Evolutionary conservation across 2,113 vertebrate species (phyloP), one percentile per base, ranked within the genome.

Genomic region (Callocephalon fimbriatum): DNA sequence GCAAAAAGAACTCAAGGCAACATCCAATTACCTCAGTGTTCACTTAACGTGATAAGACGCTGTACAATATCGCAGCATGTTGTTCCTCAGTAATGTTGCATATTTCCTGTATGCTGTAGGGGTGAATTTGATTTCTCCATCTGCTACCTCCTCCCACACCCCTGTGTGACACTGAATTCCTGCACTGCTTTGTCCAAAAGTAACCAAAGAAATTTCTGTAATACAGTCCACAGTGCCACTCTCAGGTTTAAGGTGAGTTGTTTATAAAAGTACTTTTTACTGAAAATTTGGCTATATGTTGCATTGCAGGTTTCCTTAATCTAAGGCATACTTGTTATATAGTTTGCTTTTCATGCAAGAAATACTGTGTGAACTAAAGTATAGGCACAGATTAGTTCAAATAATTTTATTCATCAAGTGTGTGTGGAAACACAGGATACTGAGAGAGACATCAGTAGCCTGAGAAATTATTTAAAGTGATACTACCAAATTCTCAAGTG

Each of bases 401-500:
- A 74, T 47, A 6, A 86, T 66, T 86, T 73, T 67, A 74, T 80
- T 92, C 68, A 82, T 84, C 90, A 83, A 8, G 38, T 71, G 4
- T 67, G 63, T 86, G 75, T 86, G 75, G 88, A 90, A 96, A 95
- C 86, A 74, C 10, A 53, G 61, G 51, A 81, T 59, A 78, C 72
- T 47, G n/a, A 93, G 51, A 88, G 54, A 92, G 26, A 32, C 50
- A 59, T 54, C 42, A 47, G 71, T 11, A 54, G 32, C 8, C 44
- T 65, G 72, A 82, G 63, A 95, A 59, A 72, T 56, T 74, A 74
- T 76, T 92, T 77, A 67, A 93, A 93, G 81, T 31, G 45, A 92
- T 71, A 73, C 67, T 92, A 82, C 68, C 84, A 83, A 76, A 95
- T 94, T 95, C 86, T 80, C 54, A 88, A 95, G 79, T 86, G 61